Conservation (phyloP, 2,888 invertebrate species). For the Drosophila gaucha region DNA sequence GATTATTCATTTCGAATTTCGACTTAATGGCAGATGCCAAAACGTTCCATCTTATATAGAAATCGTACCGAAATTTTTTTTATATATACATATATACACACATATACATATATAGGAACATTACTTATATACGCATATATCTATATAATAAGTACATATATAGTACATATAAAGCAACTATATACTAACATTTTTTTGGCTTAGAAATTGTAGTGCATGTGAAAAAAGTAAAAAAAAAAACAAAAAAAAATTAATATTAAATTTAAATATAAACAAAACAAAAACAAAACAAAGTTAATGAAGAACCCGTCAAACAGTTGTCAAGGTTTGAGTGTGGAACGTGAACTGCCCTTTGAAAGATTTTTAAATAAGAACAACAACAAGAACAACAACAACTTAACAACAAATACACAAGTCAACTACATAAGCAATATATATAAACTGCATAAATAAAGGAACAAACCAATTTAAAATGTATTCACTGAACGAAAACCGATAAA, state of each 20-base stretch:
- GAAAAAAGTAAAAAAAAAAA: slow-evolving; percentile 7
- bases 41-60: slow-evolving; percentile 23
- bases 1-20: slow-evolving; percentile 12
- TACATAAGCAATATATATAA: slow-evolving; percentile 63
- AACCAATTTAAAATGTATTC: slow-evolving; percentile 51
- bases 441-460: slow-evolving; percentile 58
- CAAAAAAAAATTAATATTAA: slow-evolving; percentile 1
- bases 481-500: slow-evolving; percentile 35
- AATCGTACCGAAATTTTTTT: slow-evolving; percentile 29
- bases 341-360: slow-evolving; percentile 77
- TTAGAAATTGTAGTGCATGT: slow-evolving; percentile 48
- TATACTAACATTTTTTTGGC: slow-evolving; percentile 49
- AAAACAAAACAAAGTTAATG: slow-evolving; percentile 6
- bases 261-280: background rate
- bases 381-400: slow-evolving; percentile 15
- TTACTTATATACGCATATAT: slow-evolving; percentile 17
- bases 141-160: slow-evolving; percentile 27
- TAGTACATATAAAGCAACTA: slow-evolving; percentile 32
- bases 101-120: slow-evolving; percentile 8
- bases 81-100: slow-evolving; percentile 22
- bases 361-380: slow-evolving; percentile 58
- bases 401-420: slow-evolving; percentile 33
- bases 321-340: slow-evolving; percentile 69
- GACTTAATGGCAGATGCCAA: slow-evolving; percentile 4
- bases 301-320: slow-evolving; percentile 36